A percentile compares a stretch with the other conserved stretches of the same genome.
phyloP scores from a whole-genome alignment of 2,113 vertebrate genomes.

The Rhynchomys soricoides region DNA sequence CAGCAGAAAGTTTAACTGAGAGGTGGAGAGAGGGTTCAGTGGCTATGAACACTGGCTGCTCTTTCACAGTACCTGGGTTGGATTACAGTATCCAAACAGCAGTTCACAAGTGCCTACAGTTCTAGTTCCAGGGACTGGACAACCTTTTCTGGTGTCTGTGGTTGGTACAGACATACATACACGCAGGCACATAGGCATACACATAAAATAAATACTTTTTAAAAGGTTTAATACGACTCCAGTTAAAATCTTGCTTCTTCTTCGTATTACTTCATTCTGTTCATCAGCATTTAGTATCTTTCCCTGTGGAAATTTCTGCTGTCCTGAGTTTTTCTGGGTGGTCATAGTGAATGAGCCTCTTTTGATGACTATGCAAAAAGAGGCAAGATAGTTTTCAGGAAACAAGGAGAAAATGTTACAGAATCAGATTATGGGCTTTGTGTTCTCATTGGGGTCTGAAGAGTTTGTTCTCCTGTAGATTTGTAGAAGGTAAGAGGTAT shows the following conservation, averaged over 20 bases:
- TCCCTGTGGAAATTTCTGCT: background rate
- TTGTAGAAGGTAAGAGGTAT: background rate
- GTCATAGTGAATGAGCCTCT: background rate
- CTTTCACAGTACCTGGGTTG: background rate
- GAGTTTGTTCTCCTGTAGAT: background rate
- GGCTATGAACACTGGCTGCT: background rate
- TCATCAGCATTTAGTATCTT: background rate
- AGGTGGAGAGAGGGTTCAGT: background rate
- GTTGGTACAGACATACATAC: background rate
- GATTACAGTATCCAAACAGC: background rate
- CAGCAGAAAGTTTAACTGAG: background rate
- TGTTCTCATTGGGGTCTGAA: background rate
- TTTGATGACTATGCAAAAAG: rapidly evolving
- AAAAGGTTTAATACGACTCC: background rate
- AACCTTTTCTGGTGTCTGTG: background rate
- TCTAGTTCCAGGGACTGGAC: background rate
- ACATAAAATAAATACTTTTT: background rate
- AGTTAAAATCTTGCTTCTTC: background rate
- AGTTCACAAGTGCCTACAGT: background rate
- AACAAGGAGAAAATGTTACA: background rate
- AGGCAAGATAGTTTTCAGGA: background rate
- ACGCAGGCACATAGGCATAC: background rate
- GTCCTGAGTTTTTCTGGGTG: background rate
- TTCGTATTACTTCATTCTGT: background rate
- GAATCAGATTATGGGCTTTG: background rate